These are phyloP conservation scores for Neosilurus mollespiculum DNA, from an alignment of 2,797 vertebrate genomes.

Conservation along the genomic window DNA sequence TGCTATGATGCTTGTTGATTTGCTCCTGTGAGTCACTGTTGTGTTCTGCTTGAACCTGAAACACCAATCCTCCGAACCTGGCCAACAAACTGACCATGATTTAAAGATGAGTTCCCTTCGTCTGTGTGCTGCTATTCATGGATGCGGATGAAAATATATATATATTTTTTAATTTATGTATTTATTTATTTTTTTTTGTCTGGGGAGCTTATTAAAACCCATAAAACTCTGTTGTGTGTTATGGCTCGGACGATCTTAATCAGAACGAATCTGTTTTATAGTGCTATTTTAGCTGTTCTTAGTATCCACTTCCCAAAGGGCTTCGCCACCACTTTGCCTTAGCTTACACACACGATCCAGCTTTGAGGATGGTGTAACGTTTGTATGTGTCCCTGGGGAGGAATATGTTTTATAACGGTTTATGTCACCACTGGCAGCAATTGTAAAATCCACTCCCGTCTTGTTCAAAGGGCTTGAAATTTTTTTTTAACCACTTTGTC, in stretches of 20 bases:
- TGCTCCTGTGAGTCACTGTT: neutral
- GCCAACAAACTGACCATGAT: neutral
- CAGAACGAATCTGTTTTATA: neutral
- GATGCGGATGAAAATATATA: neutral
- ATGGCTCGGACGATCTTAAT: neutral
- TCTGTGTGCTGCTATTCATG: constrained; percentile 8
- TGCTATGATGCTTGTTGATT: constrained; percentile 3
- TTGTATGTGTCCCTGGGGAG: constrained; percentile 17
- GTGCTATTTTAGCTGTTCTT: constrained; percentile 21
- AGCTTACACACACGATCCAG: constrained; percentile 34
- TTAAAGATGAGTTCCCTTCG: neutral
- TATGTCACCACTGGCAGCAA: constrained; percentile 26
- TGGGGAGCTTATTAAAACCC: constrained; percentile 27
- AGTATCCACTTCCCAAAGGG: constrained; percentile 45
- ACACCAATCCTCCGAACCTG: neutral
- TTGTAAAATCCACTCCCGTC: neutral
- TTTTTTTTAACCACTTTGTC: constrained; percentile 23
- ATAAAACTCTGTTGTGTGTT: constrained; percentile 13
- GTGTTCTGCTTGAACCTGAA: constrained; percentile 1
- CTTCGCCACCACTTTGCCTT: constrained; percentile 58
- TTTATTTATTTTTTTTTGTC: neutral
- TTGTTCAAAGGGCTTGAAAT: constrained; percentile 43
- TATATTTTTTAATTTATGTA: neutral
- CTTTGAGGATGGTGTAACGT: constrained; percentile 30
- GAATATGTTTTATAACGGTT: constrained; percentile 32